A percentile compares a stretch with the other conserved stretches of the same genome.
phyloP scores from a whole-genome alignment of 2,797 vertebrate species.

The Arrhamphus sclerolepis region DNA sequence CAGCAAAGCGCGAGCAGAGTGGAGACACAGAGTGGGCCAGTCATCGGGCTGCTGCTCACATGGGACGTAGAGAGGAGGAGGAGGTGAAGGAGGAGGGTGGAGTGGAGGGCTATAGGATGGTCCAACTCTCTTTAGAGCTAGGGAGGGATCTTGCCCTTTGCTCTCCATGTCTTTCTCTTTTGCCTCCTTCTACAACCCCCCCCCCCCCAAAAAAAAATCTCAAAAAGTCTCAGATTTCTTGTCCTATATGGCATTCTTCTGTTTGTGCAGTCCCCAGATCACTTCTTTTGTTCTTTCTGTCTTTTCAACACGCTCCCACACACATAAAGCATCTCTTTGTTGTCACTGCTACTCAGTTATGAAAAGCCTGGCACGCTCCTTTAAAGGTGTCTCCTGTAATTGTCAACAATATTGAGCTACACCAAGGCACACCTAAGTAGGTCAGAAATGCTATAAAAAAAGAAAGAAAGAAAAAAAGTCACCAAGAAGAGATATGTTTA shows the following conservation, averaged over 20 bases:
- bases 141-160: conserved; percentile 55
- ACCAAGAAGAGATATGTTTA: background rate
- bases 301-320: conserved; percentile 12
- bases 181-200: conserved; percentile 5
- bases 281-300: conserved; percentile 34
- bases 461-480: background rate
- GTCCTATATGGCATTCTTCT: conserved; percentile 32
- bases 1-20: conserved; percentile 57
- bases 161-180: conserved; percentile 28
- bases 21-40: conserved; percentile 70
- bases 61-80: conserved; percentile 60
- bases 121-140: conserved; percentile 39
- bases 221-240: conserved; percentile 41
- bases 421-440: conserved; percentile 26
- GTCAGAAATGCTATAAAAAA: background rate
- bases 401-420: conserved; percentile 41
- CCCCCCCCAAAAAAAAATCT: conserved; percentile 31
- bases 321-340: conserved; percentile 23
- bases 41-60: conserved; percentile 69
- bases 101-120: conserved; percentile 49
- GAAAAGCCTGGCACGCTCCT: conserved; percentile 33
- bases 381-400: conserved; percentile 52
- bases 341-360: conserved; percentile 13
- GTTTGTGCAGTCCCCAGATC: conserved; percentile 26
- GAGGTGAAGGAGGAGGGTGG: conserved; percentile 21